These are phyloP conservation scores for Allygus modestus DNA, from an alignment of 2,888 invertebrate genomes.

Conservation along the genomic window DNA sequence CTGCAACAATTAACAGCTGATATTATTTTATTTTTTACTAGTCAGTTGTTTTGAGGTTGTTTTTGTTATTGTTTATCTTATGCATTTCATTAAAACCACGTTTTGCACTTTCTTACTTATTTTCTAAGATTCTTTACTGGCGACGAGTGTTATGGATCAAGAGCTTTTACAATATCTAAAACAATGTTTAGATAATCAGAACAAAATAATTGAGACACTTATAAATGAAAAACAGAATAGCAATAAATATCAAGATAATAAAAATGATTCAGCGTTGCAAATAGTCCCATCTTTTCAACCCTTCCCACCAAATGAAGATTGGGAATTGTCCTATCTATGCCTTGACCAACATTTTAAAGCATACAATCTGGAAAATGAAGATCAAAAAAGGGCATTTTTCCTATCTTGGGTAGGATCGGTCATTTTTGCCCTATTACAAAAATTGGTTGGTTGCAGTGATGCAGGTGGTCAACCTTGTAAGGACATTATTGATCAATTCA, in stretches of 20 bases:
- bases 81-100: too few species aligned
- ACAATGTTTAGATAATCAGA: neutral
- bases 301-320: neutral
- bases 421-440: neutral
- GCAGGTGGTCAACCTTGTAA: neutral
- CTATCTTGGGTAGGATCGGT: neutral
- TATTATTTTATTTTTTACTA: too few species aligned
- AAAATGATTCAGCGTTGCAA: neutral
- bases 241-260: neutral
- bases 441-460: constrained; percentile 3
- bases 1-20: too few species aligned
- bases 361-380: too few species aligned
- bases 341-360: too few species aligned
- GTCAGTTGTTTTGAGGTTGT: too few species aligned
- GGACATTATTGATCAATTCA: neutral
- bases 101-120: too few species aligned
- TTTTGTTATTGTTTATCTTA: too few species aligned
- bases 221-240: neutral
- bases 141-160: neutral
- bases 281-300: neutral
- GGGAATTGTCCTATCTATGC: neutral
- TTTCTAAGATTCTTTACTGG: too few species aligned
- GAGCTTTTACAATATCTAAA: too few species aligned
- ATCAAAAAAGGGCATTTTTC: too few species aligned
- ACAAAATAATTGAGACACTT: constrained; percentile 18